Conservation (phyloP, 2,797 vertebrate species). For the Lemur catta region DNA sequence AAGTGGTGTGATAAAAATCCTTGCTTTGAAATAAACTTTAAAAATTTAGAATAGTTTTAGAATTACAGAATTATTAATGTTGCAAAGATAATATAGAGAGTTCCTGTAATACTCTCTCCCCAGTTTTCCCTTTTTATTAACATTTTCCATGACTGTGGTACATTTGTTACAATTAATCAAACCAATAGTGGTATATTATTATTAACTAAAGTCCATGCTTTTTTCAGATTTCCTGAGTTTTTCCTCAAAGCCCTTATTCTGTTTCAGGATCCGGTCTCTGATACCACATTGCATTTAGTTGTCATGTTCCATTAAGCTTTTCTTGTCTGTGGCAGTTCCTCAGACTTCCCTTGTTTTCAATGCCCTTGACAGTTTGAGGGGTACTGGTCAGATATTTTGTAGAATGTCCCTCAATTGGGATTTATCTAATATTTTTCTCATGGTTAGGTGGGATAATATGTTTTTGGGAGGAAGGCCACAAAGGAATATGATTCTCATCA, state of each 20-base stretch:
- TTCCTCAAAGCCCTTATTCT: not conserved
- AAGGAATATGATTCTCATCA: not conserved
- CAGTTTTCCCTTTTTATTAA: not conserved
- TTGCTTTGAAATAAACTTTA: not conserved
- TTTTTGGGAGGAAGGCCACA: not conserved
- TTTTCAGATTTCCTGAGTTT: not conserved
- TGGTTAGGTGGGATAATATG: not conserved
- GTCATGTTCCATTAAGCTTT: not conserved
- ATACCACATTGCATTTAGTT: not conserved
- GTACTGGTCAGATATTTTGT: not conserved
- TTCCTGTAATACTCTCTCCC: not conserved
- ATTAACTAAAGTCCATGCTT: not conserved
- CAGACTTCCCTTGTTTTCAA: not conserved
- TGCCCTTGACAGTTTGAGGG: not conserved
- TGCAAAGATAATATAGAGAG: not conserved
- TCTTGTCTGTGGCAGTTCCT: not conserved
- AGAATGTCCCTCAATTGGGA: not conserved
- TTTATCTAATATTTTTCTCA: constrained; percentile 1
- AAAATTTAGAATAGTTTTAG: not conserved
- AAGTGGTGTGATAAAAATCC: not conserved
- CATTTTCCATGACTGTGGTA: not conserved
- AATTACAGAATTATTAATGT: not conserved
- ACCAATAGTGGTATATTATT: not conserved
- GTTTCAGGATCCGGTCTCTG: not conserved
- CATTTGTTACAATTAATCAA: constrained; percentile 8